phyloP scores from a whole-genome alignment of 2,888 invertebrate genomes.

The Philereme vetulata region DNA sequence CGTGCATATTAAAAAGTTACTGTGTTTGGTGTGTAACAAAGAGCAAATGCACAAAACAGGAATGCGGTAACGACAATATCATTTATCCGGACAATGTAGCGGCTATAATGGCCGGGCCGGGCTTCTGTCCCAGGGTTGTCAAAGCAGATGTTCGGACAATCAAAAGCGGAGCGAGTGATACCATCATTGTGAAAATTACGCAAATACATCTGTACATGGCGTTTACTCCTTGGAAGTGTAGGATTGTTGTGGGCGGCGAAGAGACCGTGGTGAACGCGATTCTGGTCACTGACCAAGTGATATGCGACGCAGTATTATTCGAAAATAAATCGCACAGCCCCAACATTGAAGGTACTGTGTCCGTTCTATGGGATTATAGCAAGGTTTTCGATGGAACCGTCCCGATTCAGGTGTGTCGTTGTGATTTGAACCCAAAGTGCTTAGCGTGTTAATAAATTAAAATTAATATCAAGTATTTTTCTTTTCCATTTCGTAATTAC shows the following conservation, averaged over 20 bases:
- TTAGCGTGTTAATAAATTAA: constrained; percentile 48
- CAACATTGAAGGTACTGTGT: constrained; percentile 53
- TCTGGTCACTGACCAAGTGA: constrained; percentile 58
- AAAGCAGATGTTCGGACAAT: constrained; percentile 50
- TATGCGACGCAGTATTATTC: constrained; percentile 59
- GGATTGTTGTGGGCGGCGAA: constrained; percentile 48
- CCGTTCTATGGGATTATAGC: constrained; percentile 64
- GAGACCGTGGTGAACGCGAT: constrained; percentile 52
- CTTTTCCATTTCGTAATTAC: constrained; percentile 15
- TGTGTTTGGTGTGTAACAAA: constrained; percentile 74
- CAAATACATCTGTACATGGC: constrained; percentile 73
- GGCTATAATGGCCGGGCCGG: constrained; percentile 64
- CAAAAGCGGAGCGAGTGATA: constrained; percentile 57
- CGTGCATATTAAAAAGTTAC: constrained; percentile 55
- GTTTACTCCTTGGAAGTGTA: constrained; percentile 72
- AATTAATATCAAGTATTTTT: constrained; percentile 4
- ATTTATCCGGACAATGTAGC: constrained; percentile 59
- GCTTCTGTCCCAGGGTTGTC: constrained; percentile 64
- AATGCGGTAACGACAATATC: constrained; percentile 69
- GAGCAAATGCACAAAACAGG: constrained; percentile 64
- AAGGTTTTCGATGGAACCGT: constrained; percentile 64
- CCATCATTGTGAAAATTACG: constrained; percentile 61
- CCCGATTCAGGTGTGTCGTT: constrained; percentile 60
- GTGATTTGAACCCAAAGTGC: constrained; percentile 61
- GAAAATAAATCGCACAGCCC: constrained; percentile 54